Evolutionary conservation across 37 sponge, comb jelly and placozoan species (phyloP).

Genomic region (Petrosia ficiformis): DNA sequence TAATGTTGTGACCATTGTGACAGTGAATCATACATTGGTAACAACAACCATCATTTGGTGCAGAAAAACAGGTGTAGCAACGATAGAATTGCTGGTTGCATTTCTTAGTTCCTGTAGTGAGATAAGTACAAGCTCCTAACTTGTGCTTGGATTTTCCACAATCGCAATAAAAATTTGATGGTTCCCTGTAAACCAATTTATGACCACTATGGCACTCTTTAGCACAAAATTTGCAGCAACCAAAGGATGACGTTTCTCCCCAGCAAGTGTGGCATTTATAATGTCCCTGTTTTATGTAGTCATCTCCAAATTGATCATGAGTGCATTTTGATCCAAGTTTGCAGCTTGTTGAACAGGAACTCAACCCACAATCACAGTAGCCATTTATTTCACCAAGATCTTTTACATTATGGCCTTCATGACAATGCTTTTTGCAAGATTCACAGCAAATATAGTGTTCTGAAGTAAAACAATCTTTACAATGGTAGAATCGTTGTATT

Average conservation of each 20-base stretch:
- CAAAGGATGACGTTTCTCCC: slow-evolving; percentile 19
- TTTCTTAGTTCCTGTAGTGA: neutral
- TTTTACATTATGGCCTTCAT: neutral
- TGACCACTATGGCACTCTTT: slow-evolving; percentile 1
- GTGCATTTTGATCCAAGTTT: slow-evolving; percentile 11
- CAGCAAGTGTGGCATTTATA: slow-evolving; percentile 15
- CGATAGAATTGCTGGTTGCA: slow-evolving; percentile 19
- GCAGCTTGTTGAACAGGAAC: neutral
- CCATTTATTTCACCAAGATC: neutral
- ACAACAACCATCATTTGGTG: neutral
- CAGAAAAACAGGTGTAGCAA: slow-evolving; percentile 14
- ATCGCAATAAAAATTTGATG: neutral
- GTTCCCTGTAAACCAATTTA: neutral
- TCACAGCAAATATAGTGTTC: neutral
- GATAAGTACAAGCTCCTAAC: slow-evolving; percentile 13
- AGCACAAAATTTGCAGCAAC: slow-evolving; percentile 11
- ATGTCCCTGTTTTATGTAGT: neutral
- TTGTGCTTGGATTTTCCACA: slow-evolving; percentile 9
- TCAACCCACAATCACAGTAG: slow-evolving; percentile 23
- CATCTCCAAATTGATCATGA: neutral
- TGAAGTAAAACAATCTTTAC: slow-evolving; percentile 3
- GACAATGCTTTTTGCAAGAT: neutral
- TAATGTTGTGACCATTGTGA: neutral
- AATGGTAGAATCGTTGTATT: slow-evolving; percentile 2
- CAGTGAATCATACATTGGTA: slow-evolving; percentile 20